Evolutionary conservation across 2,888 invertebrate species (phyloP).

Genomic region (Callimorpha dominula): DNA sequence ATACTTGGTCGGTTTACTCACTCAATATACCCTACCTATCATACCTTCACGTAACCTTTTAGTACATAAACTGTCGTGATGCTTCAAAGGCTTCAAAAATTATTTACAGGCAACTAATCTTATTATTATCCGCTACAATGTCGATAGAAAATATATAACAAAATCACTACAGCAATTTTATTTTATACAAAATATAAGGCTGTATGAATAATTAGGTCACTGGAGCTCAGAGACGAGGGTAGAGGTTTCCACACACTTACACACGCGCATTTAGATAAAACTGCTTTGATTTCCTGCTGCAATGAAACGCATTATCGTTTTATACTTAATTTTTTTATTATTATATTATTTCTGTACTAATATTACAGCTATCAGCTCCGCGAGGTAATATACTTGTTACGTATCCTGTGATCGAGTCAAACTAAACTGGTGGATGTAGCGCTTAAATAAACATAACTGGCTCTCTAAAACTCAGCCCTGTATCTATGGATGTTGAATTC

Average conservation of each 20-base stretch:
- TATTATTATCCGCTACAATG: background rate
- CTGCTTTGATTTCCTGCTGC: constrained; percentile 57
- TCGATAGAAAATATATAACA: constrained; percentile 24
- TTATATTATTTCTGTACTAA: background rate
- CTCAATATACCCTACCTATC: background rate
- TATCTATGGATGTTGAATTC: background rate
- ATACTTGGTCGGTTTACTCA: background rate
- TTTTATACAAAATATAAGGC: constrained; percentile 52
- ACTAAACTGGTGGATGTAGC: background rate
- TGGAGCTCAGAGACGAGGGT: constrained; percentile 57
- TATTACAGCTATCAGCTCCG: background rate
- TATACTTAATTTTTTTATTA: background rate
- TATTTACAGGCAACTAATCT: background rate
- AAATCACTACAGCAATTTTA: constrained; percentile 59
- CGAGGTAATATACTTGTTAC: background rate
- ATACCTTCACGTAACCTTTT: background rate
- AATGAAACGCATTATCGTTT: constrained; percentile 29
- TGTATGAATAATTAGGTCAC: constrained; percentile 74
- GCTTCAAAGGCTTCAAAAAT: background rate
- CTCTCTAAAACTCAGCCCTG: background rate
- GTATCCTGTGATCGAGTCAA: background rate
- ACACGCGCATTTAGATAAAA: constrained; percentile 42
- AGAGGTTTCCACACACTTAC: constrained; percentile 29
- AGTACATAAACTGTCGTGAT: background rate
- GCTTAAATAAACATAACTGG: background rate